A percentile compares a stretch with the other conserved stretches of the same genome.
These are phyloP conservation scores for Phoenicopterus ruber DNA, from an alignment of 2,113 vertebrate species.

Conservation along the genomic window DNA sequence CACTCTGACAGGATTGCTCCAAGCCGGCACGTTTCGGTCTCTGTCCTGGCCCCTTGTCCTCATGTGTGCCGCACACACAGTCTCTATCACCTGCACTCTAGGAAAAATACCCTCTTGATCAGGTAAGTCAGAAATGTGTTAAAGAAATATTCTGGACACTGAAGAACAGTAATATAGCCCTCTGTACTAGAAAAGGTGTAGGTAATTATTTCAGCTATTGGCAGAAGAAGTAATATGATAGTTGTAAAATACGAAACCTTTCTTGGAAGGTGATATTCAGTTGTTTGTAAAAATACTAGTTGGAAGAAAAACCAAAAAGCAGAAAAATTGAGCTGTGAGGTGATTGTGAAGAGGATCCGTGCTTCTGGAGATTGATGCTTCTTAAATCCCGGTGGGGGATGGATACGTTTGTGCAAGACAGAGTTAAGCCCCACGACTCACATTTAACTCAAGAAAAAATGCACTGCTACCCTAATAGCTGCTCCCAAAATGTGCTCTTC, in stretches of 20 bases:
- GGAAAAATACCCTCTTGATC: neutral
- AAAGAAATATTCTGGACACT: neutral
- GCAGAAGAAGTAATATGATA: neutral
- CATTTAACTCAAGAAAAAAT: neutral
- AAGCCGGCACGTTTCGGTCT: neutral
- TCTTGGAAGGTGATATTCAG: neutral
- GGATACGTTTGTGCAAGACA: neutral
- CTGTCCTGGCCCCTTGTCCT: neutral
- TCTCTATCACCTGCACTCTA: neutral
- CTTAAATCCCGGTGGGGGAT: neutral
- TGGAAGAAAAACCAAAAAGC: neutral
- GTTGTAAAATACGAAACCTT: neutral
- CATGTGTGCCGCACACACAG: neutral
- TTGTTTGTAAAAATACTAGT: neutral
- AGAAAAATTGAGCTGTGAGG: neutral
- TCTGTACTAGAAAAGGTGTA: neutral
- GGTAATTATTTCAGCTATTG: neutral
- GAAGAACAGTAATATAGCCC: neutral
- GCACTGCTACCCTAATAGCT: neutral
- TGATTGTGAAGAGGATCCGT: neutral
- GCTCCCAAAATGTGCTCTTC: neutral
- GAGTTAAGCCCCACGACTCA: neutral
- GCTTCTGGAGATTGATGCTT: neutral
- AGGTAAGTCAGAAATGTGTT: neutral
- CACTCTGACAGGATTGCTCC: neutral